Conservation (phyloP, 2,797 vertebrate genomes). For the Poeciliopsis gracilis region DNA sequence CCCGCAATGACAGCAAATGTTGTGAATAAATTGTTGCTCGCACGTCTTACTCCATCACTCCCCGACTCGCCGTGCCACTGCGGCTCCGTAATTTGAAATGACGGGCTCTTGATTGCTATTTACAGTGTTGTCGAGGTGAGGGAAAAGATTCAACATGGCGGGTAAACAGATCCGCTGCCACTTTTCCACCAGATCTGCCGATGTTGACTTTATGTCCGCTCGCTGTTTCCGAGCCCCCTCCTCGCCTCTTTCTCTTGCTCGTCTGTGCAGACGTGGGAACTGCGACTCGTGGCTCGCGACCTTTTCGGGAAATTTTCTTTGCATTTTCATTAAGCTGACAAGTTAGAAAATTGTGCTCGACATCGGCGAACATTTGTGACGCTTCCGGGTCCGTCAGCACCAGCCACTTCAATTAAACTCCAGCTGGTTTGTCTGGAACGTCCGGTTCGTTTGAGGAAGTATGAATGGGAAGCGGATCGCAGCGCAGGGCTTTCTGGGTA, state of each 20-base stretch:
- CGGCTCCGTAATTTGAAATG: conserved; percentile 59
- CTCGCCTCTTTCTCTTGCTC: neutral
- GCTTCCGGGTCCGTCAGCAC: too few relatives aligned
- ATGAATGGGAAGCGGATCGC: too few relatives aligned
- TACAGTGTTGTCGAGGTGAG: conserved; percentile 62
- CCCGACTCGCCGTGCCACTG: conserved; percentile 11
- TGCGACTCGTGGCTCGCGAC: conserved; percentile 28
- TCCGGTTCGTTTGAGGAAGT: too few relatives aligned
- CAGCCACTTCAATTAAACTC: too few relatives aligned
- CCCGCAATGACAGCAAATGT: conserved; percentile 27
- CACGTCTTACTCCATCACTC: conserved; percentile 44
- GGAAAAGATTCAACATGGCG: conserved; percentile 46
- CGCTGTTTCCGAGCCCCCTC: conserved; percentile 8
- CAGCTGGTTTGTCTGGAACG: too few relatives aligned
- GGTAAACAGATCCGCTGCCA: conserved; percentile 60
- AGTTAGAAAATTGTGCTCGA: conserved; percentile 1
- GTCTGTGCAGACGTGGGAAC: conserved; percentile 43
- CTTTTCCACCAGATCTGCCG: conserved; percentile 36
- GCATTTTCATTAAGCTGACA: conserved; percentile 45
- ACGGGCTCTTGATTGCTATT: conserved; percentile 65
- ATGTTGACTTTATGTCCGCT: conserved; percentile 54
- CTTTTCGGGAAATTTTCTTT: conserved; percentile 29
- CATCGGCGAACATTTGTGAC: neutral
- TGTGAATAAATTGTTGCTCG: conserved; percentile 51
- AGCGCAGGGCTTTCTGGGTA: too few relatives aligned